Evolutionary conservation across 2,797 vertebrate species (phyloP).

Genomic region (Meda fulgida): DNA sequence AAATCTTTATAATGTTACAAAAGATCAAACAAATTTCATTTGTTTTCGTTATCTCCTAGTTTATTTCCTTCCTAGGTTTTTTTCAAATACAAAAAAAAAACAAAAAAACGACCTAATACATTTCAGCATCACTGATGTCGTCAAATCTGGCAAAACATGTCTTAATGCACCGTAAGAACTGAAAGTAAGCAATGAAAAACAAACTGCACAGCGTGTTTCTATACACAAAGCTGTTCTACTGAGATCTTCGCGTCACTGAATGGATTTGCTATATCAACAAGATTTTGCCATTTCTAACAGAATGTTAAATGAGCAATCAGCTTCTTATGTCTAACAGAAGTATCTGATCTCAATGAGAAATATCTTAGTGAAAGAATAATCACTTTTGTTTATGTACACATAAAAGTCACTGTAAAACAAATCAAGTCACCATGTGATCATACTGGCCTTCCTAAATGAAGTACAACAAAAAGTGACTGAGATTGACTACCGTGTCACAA

Average conservation of each 20-base stretch:
- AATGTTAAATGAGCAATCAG: not conserved
- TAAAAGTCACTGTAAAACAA: constrained; percentile 17
- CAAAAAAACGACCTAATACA: not conserved
- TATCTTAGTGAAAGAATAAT: not conserved
- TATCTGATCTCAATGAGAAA: constrained; percentile 24
- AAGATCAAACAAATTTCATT: not conserved
- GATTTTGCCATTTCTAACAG: constrained; percentile 1
- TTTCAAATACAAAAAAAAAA: not conserved
- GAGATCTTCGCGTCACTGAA: not conserved
- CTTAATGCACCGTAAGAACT: too few species aligned
- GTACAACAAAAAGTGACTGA: constrained; percentile 42
- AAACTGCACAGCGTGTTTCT: not conserved
- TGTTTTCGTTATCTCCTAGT: too few species aligned
- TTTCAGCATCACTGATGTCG: not conserved
- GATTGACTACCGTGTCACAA: constrained; percentile 50
- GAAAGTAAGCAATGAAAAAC: not conserved
- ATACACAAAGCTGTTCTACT: not conserved
- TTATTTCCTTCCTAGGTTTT: not conserved
- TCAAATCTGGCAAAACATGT: not conserved
- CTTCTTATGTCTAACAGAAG: not conserved
- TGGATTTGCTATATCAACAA: not conserved
- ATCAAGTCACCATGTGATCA: constrained; percentile 30
- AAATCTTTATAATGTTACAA: not conserved
- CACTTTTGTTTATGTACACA: constrained; percentile 17
- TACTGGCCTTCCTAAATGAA: constrained; percentile 37